Conservation (phyloP, 2,888 invertebrate genomes). For the Dolichopus griseipennis region DNA sequence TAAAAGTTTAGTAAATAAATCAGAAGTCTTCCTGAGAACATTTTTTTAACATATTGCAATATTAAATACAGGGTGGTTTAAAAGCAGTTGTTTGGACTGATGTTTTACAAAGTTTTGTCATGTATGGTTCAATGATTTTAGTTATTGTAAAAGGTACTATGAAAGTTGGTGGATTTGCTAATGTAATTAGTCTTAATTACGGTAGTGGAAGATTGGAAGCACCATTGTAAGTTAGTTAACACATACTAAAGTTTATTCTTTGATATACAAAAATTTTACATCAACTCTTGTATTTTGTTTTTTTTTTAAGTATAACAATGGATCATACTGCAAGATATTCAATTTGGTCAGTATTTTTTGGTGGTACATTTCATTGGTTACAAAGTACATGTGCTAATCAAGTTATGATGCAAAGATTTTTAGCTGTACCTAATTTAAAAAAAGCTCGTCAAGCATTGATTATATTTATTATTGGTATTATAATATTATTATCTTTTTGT, state of each 20-base stretch:
- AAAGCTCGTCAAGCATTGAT: conserved; percentile 58
- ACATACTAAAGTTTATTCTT: neutral
- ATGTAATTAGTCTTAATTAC: conserved; percentile 57
- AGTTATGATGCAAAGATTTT: conserved; percentile 74
- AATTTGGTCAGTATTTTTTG: conserved; percentile 64
- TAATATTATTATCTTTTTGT: conserved; percentile 54
- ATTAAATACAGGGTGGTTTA: conserved; percentile 59
- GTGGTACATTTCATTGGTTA: conserved; percentile 67
- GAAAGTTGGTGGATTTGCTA: conserved; percentile 59
- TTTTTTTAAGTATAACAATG: conserved; percentile 55
- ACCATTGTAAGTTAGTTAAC: conserved; percentile 51
- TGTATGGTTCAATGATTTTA: conserved; percentile 64
- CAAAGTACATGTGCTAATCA: conserved; percentile 73
- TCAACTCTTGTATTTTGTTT: no score
- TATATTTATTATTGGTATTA: conserved; percentile 55
- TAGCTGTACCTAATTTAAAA: conserved; percentile 61
- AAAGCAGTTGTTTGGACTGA: conserved; percentile 79
- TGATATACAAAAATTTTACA: no score
- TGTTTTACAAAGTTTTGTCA: conserved; percentile 66
- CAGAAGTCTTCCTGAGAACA: no score
- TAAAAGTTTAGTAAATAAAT: no score
- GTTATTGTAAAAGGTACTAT: conserved; percentile 65
- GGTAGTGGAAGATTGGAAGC: conserved; percentile 61
- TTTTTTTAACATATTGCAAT: no score
- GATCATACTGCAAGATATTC: conserved; percentile 72